phyloP scores from a whole-genome alignment of 2,797 vertebrate species.

The Heteromormyrus szaboi region DNA sequence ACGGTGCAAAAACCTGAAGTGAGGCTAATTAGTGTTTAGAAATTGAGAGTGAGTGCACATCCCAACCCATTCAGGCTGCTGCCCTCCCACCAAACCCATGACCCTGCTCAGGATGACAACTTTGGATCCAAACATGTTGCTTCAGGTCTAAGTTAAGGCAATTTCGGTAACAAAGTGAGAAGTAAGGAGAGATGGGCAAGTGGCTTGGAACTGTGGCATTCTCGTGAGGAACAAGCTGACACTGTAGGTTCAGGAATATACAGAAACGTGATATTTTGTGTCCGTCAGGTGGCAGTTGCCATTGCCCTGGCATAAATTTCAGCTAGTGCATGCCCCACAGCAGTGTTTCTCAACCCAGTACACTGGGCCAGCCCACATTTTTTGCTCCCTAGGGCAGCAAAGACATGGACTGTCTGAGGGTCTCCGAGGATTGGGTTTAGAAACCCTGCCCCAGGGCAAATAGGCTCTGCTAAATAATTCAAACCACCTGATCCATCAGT shows the following conservation, averaged over 20 bases:
- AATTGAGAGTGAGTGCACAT: neutral
- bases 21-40: neutral
- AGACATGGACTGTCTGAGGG: neutral
- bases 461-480: constrained; percentile 3
- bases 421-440: neutral
- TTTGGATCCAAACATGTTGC: neutral
- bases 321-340: neutral
- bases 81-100: neutral
- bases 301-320: neutral
- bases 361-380: neutral
- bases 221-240: neutral
- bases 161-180: neutral
- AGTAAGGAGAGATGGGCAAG: neutral
- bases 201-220: neutral
- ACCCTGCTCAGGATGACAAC: neutral
- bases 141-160: neutral
- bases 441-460: neutral
- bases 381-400: neutral
- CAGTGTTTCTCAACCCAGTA: neutral
- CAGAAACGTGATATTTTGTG: neutral
- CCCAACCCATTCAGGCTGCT: neutral
- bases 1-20: neutral
- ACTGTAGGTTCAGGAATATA: neutral
- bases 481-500: neutral
- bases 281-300: neutral